These are phyloP conservation scores for Pandion haliaetus DNA, from an alignment of 2,113 vertebrate genomes.

Conservation along the genomic window DNA sequence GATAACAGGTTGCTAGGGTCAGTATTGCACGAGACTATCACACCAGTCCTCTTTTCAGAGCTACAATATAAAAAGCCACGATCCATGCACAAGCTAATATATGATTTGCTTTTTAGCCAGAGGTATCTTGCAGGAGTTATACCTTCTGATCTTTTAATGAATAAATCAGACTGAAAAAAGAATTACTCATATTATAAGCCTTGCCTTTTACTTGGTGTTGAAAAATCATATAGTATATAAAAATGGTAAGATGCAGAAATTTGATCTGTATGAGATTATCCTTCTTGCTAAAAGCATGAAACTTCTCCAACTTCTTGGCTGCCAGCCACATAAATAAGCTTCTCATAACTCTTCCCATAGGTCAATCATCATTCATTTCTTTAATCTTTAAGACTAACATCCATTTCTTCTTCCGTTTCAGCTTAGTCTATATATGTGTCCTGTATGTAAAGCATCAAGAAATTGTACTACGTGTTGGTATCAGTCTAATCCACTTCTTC, in stretches of 20 bases:
- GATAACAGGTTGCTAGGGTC: background rate
- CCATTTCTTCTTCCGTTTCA: background rate
- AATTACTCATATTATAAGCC: background rate
- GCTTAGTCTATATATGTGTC: background rate
- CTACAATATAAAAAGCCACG: background rate
- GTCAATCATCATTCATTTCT: background rate
- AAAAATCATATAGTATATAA: background rate
- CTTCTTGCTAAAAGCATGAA: slow-evolving; percentile 12
- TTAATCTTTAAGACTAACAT: background rate
- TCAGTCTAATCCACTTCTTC: background rate
- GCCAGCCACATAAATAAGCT: slow-evolving; percentile 17
- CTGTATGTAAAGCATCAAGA: background rate
- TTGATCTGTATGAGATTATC: slow-evolving; percentile 4
- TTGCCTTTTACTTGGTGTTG: background rate
- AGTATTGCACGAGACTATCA: background rate
- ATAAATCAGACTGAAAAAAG: background rate
- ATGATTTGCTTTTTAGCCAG: background rate
- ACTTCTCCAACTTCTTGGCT: slow-evolving; percentile 20
- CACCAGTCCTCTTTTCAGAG: background rate
- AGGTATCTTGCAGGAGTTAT: background rate
- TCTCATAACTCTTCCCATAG: slow-evolving; percentile 1
- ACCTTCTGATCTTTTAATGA: background rate
- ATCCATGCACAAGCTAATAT: background rate
- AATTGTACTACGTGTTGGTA: background rate
- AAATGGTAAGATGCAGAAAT: slow-evolving; percentile 16